Percentiles rank a stretch among this genome's conserved stretches.
Conservation (phyloP, 1,140 invertebrate genomes). For the Drosophila repleta region DNA sequence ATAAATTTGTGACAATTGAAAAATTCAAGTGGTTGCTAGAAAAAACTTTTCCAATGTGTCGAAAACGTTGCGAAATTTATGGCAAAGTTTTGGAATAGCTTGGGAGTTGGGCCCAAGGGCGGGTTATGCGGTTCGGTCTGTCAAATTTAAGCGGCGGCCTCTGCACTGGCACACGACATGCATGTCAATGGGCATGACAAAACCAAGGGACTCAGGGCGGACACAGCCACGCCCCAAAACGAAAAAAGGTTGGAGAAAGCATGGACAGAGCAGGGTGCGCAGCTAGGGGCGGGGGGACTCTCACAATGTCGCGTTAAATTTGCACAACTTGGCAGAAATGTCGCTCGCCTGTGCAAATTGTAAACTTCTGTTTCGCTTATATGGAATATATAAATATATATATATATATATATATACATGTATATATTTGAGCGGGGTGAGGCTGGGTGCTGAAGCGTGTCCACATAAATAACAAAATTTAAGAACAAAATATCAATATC, state of each 20-base stretch:
- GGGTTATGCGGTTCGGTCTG: conserved; percentile 56
- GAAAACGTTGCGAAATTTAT: conserved; percentile 68
- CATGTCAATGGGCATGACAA: conserved; percentile 67
- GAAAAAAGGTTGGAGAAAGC: not conserved
- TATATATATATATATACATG: conserved; percentile 11
- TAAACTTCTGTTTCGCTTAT: conserved; percentile 64
- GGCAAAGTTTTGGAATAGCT: conserved; percentile 37
- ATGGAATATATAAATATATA: conserved; percentile 2
- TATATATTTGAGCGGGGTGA: conserved; percentile 4
- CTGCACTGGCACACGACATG: conserved; percentile 75
- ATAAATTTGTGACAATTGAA: conserved; percentile 78
- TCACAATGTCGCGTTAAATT: conserved; percentile 78
- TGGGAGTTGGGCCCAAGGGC: not conserved
- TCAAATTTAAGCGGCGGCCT: conserved; percentile 78
- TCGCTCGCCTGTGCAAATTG: conserved; percentile 60
- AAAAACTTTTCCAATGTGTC: conserved; percentile 49
- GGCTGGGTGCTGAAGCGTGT: conserved; percentile 18
- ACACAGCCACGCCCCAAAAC: conserved; percentile 31
- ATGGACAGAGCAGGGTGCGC: not conserved
- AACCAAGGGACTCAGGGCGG: conserved; percentile 10
- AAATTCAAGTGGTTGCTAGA: conserved; percentile 46
- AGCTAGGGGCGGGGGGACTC: not conserved
- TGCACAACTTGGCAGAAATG: conserved; percentile 68
- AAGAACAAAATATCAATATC: conserved; percentile 82
- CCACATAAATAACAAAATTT: conserved; percentile 82